phyloP scores from a whole-genome alignment of 2,113 vertebrate species.

The Alligator sinensis region DNA sequence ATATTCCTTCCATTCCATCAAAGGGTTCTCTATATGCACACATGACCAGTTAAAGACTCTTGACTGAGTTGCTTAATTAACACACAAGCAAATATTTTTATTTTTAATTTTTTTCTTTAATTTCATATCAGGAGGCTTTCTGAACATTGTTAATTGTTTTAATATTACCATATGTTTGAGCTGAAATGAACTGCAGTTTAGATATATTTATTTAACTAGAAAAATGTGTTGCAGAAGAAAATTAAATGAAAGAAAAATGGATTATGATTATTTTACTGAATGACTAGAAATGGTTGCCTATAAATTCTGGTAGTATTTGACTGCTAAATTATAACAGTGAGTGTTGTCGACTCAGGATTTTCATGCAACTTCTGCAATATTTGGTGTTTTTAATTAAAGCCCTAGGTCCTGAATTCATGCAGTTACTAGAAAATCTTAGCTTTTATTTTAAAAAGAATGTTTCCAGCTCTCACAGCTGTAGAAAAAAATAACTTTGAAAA shows the following conservation, averaged over 20 bases:
- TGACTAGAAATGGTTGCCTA: not conserved
- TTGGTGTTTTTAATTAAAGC: constrained; percentile 22
- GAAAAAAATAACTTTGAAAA: not conserved
- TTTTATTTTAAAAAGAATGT: not conserved
- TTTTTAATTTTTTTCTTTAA: constrained; percentile 25
- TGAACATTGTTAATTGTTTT: constrained; percentile 49
- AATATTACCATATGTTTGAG: constrained; percentile 27
- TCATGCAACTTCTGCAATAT: constrained; percentile 4
- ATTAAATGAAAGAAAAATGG: constrained; percentile 17
- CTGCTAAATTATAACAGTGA: constrained; percentile 19
- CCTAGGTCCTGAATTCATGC: not conserved
- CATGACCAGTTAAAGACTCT: not conserved
- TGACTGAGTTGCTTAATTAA: not conserved
- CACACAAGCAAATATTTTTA: constrained; percentile 1
- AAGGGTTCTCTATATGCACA: not conserved
- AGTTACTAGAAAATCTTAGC: not conserved
- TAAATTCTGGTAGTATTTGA: constrained; percentile 9
- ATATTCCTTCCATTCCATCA: not conserved
- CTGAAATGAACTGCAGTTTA: constrained; percentile 17
- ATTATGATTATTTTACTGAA: constrained; percentile 34
- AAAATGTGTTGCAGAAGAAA: constrained; percentile 19
- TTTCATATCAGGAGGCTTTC: constrained; percentile 50
- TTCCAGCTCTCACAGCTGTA: not conserved
- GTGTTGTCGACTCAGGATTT: not conserved
- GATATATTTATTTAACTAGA: not conserved